Evolutionary conservation across 2,113 vertebrate genomes (phyloP).

Genomic region (Hyperopisus bebe): DNA sequence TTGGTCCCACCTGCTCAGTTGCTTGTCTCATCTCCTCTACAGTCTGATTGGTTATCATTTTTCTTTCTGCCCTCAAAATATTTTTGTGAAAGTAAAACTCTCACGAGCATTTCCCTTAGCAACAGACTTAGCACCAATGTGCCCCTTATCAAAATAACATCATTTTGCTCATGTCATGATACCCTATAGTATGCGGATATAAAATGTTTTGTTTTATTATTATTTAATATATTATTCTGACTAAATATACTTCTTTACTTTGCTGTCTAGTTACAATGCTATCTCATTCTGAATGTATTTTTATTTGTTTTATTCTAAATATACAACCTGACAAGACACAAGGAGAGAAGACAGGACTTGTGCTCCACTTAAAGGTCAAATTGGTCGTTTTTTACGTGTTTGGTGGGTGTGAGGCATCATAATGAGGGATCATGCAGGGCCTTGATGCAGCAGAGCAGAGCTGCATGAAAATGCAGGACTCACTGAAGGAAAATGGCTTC

Average conservation of each 20-base stretch:
- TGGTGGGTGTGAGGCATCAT: constrained; percentile 1
- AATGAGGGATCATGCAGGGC: constrained; percentile 10
- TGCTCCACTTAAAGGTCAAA: not conserved
- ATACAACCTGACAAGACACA: not conserved
- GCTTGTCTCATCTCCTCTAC: no score
- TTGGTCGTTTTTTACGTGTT: not conserved
- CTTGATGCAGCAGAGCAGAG: constrained; percentile 8
- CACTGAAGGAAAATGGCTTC: not conserved
- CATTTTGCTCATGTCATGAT: not conserved
- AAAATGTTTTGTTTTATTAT: not conserved
- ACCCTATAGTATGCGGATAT: not conserved
- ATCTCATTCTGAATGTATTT: not conserved
- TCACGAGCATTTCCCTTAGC: not conserved
- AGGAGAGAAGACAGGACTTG: not conserved
- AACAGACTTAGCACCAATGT: not conserved
- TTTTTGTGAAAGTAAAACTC: no score
- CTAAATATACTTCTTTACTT: not conserved
- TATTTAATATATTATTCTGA: not conserved
- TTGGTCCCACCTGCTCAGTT: not conserved
- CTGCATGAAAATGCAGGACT: not conserved
- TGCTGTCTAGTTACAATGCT: not conserved
- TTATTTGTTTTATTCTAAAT: not conserved
- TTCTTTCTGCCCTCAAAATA: no score
- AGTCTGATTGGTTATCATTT: no score
- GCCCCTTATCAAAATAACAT: not conserved